Evolutionary conservation across 2,888 invertebrate species (phyloP), one percentile per base, ranked within the genome.

Genomic region (Eupithecia tripunctaria): DNA sequence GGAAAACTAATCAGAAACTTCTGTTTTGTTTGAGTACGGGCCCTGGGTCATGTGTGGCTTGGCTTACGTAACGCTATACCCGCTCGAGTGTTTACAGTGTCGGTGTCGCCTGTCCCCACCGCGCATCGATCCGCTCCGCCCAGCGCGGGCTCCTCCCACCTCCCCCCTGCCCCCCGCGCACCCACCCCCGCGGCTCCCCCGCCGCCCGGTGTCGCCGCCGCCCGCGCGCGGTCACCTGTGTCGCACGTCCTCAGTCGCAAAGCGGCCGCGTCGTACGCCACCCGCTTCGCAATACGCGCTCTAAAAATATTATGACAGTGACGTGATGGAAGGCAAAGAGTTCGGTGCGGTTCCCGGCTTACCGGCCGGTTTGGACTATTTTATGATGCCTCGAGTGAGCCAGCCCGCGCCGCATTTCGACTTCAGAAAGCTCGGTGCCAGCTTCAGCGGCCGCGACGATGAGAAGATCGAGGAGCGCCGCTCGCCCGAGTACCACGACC

Each of bases 361-460:
- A 79, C 93, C 94, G 81, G 90, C 92, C 82, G 94, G 94, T 73
- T 82, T 95, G 86, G 94, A 94, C 90, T 94, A 94, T 84, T 94
- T 94, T 82, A 93, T 94, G 92, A 92, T 94, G 94, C 94, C 90
- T 85, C 95, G 96, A 29, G 96, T 97, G 68, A 94, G 97, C 77
- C 97, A 97, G 85, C 97, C 96, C 83, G 97, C 98, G 96, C 98
- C 98, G 82, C 98, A 98, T 67, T 98, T 98, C 89, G 98, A 98
- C 92, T 98, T 97, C 86, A 95, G 97, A 72, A 97, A 97, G 86
- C 93, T 97, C 71, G 96, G 96, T 74, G 95, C 96, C 79, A 95
- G 96, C 76, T 95, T 96, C 84, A 95, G 95, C 79, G 92, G 95
- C 56, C 95, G 95, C 27, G 91, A 94, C 82, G 93, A 94, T 64